Percentiles rank a stretch among this genome's conserved stretches.
Conservation (phyloP, 2,888 invertebrate species). For the Xestoiulus laeticollis region DNA sequence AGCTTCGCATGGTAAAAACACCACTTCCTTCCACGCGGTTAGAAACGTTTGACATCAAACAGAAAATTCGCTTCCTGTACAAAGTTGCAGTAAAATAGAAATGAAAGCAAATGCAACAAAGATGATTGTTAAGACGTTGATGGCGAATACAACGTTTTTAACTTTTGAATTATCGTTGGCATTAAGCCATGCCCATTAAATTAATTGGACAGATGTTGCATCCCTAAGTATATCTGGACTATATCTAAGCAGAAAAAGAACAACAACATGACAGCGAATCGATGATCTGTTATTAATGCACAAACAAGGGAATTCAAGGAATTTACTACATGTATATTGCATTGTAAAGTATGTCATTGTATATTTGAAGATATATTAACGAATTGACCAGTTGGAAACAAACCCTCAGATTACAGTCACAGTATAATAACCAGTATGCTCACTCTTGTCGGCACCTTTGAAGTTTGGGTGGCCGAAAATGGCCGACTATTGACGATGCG, state of each 20-base stretch:
- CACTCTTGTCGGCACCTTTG: too few species aligned
- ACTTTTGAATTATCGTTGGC: background rate
- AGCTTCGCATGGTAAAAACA: background rate
- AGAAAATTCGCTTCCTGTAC: background rate
- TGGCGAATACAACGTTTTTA: background rate
- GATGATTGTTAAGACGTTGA: background rate
- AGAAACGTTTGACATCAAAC: background rate
- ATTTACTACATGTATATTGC: too few species aligned
- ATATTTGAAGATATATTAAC: too few species aligned
- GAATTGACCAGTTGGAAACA: too few species aligned
- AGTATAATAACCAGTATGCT: too few species aligned
- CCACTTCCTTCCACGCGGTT: background rate
- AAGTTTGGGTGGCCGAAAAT: too few species aligned
- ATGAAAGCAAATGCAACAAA: background rate
- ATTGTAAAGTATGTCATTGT: too few species aligned
- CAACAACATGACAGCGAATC: background rate
- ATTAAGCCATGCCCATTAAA: background rate
- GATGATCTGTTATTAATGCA: background rate
- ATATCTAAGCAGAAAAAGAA: background rate
- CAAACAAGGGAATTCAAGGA: background rate
- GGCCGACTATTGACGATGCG: too few species aligned
- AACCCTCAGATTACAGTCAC: too few species aligned
- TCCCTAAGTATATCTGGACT: background rate
- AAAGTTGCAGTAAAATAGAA: background rate
- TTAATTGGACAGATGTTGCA: background rate